Conservation (phyloP, 1,140 invertebrate species). For the Lithobius niger region DNA sequence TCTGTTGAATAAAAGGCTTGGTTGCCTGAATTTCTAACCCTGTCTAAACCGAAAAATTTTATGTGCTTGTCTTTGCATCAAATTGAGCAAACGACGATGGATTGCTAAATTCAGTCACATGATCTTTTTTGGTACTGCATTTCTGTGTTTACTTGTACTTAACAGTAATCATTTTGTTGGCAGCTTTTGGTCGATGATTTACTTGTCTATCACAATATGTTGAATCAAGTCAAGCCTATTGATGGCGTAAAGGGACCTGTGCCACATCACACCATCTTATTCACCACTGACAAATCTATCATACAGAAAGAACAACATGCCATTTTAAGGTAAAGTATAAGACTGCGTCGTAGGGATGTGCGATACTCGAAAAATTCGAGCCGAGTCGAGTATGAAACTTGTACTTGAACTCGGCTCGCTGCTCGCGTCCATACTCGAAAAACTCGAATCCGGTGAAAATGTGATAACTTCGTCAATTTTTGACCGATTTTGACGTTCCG, state of each 20-base stretch:
- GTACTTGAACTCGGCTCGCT: background rate
- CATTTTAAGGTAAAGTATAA: slow-evolving; percentile 4
- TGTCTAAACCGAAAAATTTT: background rate
- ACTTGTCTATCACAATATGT: slow-evolving; percentile 53
- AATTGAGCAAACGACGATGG: background rate
- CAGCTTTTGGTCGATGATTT: slow-evolving; percentile 56
- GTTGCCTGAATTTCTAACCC: background rate
- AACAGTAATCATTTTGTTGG: background rate
- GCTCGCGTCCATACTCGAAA: background rate
- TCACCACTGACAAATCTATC: slow-evolving; percentile 33
- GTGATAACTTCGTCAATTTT: background rate
- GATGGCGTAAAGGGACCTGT: slow-evolving; percentile 26
- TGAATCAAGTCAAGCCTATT: slow-evolving; percentile 34
- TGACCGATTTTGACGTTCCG: background rate
- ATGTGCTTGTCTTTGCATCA: background rate
- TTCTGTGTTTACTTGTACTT: no score
- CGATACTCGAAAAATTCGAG: background rate
- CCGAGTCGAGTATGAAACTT: no score
- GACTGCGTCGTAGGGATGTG: background rate
- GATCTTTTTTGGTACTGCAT: slow-evolving; percentile 6
- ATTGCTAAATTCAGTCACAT: background rate
- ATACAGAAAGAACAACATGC: slow-evolving; percentile 12
- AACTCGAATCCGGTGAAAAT: background rate
- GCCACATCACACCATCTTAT: slow-evolving; percentile 35
- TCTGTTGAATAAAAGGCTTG: background rate